phyloP scores from a whole-genome alignment of 2,113 vertebrate genomes.

The Colaptes auratus region DNA sequence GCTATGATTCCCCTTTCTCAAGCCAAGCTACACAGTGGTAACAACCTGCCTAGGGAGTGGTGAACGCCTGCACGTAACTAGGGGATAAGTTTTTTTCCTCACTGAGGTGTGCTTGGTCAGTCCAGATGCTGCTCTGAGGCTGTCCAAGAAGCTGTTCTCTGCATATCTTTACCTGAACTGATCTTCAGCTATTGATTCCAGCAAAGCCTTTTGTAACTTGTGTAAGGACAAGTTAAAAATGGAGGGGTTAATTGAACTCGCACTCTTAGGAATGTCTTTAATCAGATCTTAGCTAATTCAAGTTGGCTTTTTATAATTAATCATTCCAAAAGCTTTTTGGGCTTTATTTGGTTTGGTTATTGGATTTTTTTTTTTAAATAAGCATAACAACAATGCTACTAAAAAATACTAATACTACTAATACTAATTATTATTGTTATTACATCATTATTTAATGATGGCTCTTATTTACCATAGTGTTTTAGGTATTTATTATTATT shows the following conservation, averaged over 20 bases:
- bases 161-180: background rate
- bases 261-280: background rate
- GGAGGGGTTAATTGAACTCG: background rate
- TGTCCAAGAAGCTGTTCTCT: background rate
- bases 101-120: background rate
- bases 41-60: background rate
- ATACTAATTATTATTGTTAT: too few species aligned
- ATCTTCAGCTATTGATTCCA: background rate
- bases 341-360: too few species aligned
- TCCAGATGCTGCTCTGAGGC: background rate
- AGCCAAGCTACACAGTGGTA: background rate
- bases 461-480: too few species aligned
- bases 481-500: too few species aligned
- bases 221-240: background rate
- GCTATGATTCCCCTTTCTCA: background rate
- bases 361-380: too few species aligned
- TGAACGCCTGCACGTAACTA: background rate
- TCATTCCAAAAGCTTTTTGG: background rate
- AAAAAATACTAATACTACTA: too few species aligned
- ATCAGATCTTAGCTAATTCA: background rate
- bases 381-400: too few species aligned
- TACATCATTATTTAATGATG: too few species aligned
- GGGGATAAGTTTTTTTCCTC: background rate
- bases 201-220: rapidly evolving
- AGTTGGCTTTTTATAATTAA: background rate